phyloP scores from a whole-genome alignment of 2,113 vertebrate species.

The Stigmatopora nigra region DNA sequence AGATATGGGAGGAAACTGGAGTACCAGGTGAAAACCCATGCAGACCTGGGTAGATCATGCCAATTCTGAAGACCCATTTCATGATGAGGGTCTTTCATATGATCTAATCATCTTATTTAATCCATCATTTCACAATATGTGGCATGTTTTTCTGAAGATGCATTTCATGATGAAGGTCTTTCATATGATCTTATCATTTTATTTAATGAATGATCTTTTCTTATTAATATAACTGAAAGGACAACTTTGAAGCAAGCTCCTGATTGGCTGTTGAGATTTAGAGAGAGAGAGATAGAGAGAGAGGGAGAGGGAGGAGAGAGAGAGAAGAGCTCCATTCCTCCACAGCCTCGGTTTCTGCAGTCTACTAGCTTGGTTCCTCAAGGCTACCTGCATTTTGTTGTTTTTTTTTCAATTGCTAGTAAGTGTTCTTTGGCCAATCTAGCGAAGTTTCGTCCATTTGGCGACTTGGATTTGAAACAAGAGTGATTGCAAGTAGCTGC shows the following conservation, averaged over 20 bases:
- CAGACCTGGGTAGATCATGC: too few relatives aligned
- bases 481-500: slow-evolving; percentile 5
- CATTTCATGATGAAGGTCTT: too few relatives aligned
- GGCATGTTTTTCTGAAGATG: too few relatives aligned
- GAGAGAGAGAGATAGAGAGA: slow-evolving; percentile 1
- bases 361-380: slow-evolving; percentile 2
- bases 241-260: background rate
- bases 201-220: too few relatives aligned
- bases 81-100: too few relatives aligned
- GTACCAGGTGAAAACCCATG: background rate
- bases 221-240: background rate
- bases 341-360: slow-evolving; percentile 28
- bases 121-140: too few relatives aligned
- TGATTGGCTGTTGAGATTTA: slow-evolving; percentile 20
- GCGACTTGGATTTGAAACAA: background rate
- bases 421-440: background rate
- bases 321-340: slow-evolving; percentile 51
- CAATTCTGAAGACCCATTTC: too few relatives aligned
- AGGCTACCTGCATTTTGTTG: too few relatives aligned
- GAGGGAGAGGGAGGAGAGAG: background rate
- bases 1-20: background rate
- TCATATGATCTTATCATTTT: too few relatives aligned
- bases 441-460: slow-evolving; percentile 1
- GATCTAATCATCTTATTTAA: too few relatives aligned
- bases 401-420: background rate